These are phyloP conservation scores for Celastrina argiolus DNA, from an alignment of 2,888 invertebrate species.

Conservation along the genomic window DNA sequence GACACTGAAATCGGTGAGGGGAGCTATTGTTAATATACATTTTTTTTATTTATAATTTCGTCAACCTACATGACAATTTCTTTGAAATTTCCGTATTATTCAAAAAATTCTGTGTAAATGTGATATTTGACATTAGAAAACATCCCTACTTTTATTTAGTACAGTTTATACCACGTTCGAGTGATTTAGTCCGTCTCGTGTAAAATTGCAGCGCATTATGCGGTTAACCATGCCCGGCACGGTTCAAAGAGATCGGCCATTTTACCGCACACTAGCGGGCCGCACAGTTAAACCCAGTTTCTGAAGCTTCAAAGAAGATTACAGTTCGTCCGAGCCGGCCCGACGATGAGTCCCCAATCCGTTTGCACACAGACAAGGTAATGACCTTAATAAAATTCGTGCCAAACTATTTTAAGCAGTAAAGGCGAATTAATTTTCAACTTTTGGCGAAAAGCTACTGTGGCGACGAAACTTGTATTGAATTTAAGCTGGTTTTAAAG, in stretches of 20 bases:
- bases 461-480: background rate
- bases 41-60: too few species aligned
- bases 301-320: constrained; percentile 20
- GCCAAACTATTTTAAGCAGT: background rate
- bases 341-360: constrained; percentile 8
- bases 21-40: too few species aligned
- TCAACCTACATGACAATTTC: too few species aligned
- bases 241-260: background rate
- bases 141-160: too few species aligned
- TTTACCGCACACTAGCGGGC: constrained; percentile 9
- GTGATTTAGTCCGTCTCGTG: constrained; percentile 2
- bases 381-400: background rate
- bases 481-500: too few species aligned
- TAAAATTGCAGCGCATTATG: background rate
- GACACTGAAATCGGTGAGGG: too few species aligned
- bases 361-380: background rate
- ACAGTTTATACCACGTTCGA: too few species aligned
- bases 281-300: constrained; percentile 10
- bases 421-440: background rate
- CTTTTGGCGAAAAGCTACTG: background rate
- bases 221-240: background rate
- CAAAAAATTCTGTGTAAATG: too few species aligned
- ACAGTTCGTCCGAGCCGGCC: background rate
- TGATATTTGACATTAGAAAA: too few species aligned
- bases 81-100: too few species aligned